Conservation (phyloP, 2,888 invertebrate species). For the Chaetogeoica ovagalla region DNA sequence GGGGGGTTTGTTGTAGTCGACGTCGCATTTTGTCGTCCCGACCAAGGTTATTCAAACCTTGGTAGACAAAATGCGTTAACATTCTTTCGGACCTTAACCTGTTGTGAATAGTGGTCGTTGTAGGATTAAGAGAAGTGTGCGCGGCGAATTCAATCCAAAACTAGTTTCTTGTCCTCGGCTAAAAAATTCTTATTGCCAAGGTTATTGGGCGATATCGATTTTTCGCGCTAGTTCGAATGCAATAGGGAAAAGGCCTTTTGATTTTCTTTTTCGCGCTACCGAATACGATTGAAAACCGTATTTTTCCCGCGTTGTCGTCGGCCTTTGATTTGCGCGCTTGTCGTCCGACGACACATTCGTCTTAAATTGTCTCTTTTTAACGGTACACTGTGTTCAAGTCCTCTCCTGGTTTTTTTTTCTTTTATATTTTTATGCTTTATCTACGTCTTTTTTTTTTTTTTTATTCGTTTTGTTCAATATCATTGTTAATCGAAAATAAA, state of each 20-base stretch:
- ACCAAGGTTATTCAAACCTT: not conserved
- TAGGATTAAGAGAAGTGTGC: not conserved
- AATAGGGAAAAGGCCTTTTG: slow-evolving; percentile 9
- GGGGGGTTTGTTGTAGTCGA: not conserved
- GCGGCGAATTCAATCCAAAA: slow-evolving; percentile 2
- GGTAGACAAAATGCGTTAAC: not conserved
- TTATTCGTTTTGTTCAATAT: too few relatives aligned
- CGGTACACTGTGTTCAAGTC: too few relatives aligned
- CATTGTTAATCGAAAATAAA: too few relatives aligned
- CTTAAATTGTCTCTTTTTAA: too few relatives aligned
- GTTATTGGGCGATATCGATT: not conserved
- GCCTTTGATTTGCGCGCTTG: too few relatives aligned
- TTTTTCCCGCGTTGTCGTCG: too few relatives aligned
- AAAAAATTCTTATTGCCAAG: slow-evolving; percentile 18
- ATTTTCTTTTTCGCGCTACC: not conserved
- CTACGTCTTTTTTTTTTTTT: too few relatives aligned
- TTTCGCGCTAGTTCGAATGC: not conserved
- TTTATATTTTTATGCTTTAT: too few relatives aligned
- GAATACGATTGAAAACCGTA: not conserved
- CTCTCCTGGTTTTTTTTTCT: too few relatives aligned
- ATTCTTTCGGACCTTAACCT: slow-evolving; percentile 14
- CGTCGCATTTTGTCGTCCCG: not conserved
- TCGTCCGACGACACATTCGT: too few relatives aligned
- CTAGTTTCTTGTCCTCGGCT: slow-evolving; percentile 9
- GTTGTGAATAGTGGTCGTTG: not conserved